Evolutionary conservation across 2,797 vertebrate genomes (phyloP).

Genomic region (Sebastolobus altivelis): DNA sequence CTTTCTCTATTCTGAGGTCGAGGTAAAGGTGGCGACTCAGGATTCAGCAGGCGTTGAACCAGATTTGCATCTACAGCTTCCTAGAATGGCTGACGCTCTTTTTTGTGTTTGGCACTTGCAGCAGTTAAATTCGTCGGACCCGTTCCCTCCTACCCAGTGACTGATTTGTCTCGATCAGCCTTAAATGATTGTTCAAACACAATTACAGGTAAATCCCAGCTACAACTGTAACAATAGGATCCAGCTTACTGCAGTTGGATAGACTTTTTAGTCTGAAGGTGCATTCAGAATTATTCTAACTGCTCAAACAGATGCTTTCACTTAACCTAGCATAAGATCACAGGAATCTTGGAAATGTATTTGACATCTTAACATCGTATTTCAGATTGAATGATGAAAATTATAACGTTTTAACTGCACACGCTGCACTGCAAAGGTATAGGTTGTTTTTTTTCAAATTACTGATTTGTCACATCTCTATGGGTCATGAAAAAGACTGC

Average conservation of each 20-base stretch:
- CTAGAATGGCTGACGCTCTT: neutral
- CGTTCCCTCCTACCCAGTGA: neutral
- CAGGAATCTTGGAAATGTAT: conserved; percentile 12
- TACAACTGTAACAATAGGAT: neutral
- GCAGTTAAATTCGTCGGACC: conserved; percentile 9
- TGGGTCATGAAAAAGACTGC: conserved; percentile 18
- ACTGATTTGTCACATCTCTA: conserved; percentile 19
- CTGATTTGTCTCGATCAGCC: conserved; percentile 24
- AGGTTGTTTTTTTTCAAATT: neutral
- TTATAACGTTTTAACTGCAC: conserved; percentile 1
- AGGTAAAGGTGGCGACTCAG: conserved; percentile 20
- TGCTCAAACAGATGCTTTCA: neutral
- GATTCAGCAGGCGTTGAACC: conserved; percentile 25
- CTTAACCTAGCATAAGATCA: neutral
- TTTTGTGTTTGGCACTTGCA: conserved; percentile 56
- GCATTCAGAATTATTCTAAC: neutral
- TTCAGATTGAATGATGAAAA: conserved; percentile 1
- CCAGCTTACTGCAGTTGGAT: conserved; percentile 10
- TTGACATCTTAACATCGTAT: conserved; percentile 5
- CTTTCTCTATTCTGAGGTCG: neutral
- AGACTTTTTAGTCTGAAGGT: neutral
- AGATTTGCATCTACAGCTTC: conserved; percentile 26
- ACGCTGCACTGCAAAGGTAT: conserved; percentile 17
- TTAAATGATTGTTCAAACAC: conserved; percentile 73
- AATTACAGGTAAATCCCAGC: conserved; percentile 30